These are phyloP conservation scores for Thereuonema tuberculata DNA, from an alignment of 1,140 invertebrate genomes.

Conservation along the genomic window DNA sequence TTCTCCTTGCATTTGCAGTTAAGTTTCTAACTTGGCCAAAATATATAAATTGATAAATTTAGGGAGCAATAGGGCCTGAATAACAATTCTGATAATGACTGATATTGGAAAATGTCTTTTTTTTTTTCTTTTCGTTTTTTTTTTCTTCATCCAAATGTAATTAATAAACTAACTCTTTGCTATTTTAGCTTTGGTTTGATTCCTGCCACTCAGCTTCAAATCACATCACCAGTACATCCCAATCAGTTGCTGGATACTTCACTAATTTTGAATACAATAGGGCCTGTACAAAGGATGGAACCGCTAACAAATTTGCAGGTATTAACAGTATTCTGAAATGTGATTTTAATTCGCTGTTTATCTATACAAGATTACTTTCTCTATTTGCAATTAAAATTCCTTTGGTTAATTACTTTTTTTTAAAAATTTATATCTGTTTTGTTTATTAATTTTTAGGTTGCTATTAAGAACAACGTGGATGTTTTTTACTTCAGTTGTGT, in stretches of 20 bases:
- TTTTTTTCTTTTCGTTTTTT: too few species aligned
- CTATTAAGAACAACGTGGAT: slow-evolving; percentile 97
- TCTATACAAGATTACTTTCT: too few species aligned
- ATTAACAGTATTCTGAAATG: too few species aligned
- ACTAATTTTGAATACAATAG: slow-evolving; percentile 61
- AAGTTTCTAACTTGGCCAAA: too few species aligned
- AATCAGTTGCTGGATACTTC: slow-evolving; percentile 65
- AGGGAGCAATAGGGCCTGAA: too few species aligned
- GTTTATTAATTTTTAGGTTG: slow-evolving; percentile 48
- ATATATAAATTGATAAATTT: too few species aligned
- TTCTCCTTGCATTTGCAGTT: too few species aligned
- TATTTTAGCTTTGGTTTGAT: slow-evolving; percentile 73
- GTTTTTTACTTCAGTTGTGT: slow-evolving; percentile 95
- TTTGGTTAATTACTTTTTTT: neutral
- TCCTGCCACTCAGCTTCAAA: slow-evolving; percentile 63
- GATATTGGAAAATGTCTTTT: too few species aligned
- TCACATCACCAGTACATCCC: slow-evolving; percentile 64
- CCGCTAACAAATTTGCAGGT: slow-evolving; percentile 90
- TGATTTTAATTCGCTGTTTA: slow-evolving; percentile 3
- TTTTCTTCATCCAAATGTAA: too few species aligned
- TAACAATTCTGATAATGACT: too few species aligned
- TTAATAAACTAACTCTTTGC: too few species aligned
- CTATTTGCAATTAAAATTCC: too few species aligned
- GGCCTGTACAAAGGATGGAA: slow-evolving; percentile 94
- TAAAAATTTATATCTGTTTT: neutral